phyloP scores from a whole-genome alignment of 37 sponge, comb jelly and placozoan genomes.

The Chondrosia reniformis region DNA sequence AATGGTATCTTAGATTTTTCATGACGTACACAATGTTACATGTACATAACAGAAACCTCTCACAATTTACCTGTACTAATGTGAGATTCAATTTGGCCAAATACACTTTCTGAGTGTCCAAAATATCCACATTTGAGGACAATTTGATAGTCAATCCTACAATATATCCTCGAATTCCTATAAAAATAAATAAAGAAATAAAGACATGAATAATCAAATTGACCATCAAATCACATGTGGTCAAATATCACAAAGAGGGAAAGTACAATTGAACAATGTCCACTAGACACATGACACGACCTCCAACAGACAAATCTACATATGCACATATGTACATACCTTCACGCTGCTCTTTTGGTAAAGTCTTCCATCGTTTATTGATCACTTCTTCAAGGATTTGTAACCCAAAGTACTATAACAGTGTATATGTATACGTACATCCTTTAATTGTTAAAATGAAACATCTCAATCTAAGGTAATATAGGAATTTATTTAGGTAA shows the following conservation, averaged over 20 bases:
- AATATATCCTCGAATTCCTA: slow-evolving; percentile 95
- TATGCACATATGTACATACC: slow-evolving; percentile 41
- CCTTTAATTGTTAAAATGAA: too few species aligned
- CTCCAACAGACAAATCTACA: background rate
- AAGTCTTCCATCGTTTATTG: slow-evolving; percentile 87
- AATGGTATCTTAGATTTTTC: too few species aligned
- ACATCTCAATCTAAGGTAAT: too few species aligned
- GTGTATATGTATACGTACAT: too few species aligned
- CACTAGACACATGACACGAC: too few species aligned
- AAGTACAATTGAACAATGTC: too few species aligned
- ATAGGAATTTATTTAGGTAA: too few species aligned
- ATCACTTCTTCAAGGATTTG: slow-evolving; percentile 93
- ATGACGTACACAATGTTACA: too few species aligned
- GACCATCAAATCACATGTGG: background rate
- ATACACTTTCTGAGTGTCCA: slow-evolving; percentile 74
- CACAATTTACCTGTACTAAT: slow-evolving; percentile 88
- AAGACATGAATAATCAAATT: background rate
- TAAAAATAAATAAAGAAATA: background rate
- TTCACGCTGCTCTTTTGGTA: slow-evolving; percentile 93
- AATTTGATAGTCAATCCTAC: slow-evolving; percentile 95
- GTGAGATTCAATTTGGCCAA: slow-evolving; percentile 90
- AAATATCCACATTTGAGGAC: slow-evolving; percentile 68
- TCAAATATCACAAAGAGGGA: too few species aligned
- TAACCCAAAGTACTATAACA: slow-evolving; percentile 83
- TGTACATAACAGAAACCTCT: too few species aligned